Conservation (phyloP, 2,888 invertebrate genomes). For the Molorchus minor region DNA sequence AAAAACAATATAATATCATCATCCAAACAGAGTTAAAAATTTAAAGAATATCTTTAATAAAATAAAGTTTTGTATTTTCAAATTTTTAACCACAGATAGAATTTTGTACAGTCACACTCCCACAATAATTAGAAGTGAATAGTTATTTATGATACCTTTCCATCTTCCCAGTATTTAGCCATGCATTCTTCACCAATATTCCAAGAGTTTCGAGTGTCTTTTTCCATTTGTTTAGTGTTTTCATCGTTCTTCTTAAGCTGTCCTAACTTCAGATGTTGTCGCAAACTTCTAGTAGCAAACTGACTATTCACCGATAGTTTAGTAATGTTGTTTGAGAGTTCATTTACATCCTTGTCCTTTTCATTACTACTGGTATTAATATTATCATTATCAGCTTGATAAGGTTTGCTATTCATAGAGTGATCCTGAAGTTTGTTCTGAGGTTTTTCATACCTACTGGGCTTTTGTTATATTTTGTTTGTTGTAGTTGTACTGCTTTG, state of each 20-base stretch:
- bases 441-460: conserved; percentile 14
- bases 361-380: too few species aligned
- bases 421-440: conserved; percentile 1
- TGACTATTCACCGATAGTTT: conserved; percentile 57
- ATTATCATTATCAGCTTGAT: conserved; percentile 26
- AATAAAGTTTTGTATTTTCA: too few species aligned
- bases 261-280: conserved; percentile 57
- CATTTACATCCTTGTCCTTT: conserved; percentile 33
- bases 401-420: neutral
- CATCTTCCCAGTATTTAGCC: conserved; percentile 94
- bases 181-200: conserved; percentile 83
- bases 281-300: conserved; percentile 58
- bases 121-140: conserved; percentile 6
- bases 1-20: too few species aligned
- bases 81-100: too few species aligned
- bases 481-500: conserved; percentile 5
- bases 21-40: too few species aligned
- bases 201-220: conserved; percentile 65
- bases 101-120: too few species aligned
- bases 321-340: conserved; percentile 44
- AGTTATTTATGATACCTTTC: conserved; percentile 73
- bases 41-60: too few species aligned
- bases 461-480: conserved; percentile 14
- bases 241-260: conserved; percentile 30
- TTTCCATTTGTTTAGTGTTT: conserved; percentile 19